Conservation (phyloP, 30 jellyfish, hydroid and myxozoan genomes). For the Phacellophora camtschatica region DNA sequence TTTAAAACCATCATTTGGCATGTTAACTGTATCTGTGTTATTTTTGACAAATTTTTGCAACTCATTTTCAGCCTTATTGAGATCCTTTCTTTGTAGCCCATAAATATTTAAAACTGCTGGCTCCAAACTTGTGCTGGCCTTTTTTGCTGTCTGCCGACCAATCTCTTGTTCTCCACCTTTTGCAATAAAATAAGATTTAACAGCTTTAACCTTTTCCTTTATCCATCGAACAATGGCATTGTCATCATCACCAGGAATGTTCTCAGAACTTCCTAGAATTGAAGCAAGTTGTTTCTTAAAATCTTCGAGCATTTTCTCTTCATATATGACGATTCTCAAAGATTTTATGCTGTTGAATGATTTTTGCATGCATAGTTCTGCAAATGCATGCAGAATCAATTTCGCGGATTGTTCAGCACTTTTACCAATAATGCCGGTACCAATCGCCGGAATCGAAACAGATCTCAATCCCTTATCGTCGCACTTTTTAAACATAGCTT, state of each 20-base stretch:
- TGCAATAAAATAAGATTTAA: background rate
- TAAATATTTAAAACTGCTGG: too few species aligned
- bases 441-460: slow-evolving; percentile 49
- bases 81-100: too few species aligned
- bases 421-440: slow-evolving; percentile 45
- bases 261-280: background rate
- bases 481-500: slow-evolving; percentile 6
- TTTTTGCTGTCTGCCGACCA: too few species aligned
- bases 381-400: slow-evolving; percentile 36
- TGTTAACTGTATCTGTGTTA: too few species aligned
- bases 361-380: background rate
- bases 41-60: too few species aligned
- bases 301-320: slow-evolving; percentile 10
- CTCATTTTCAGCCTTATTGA: too few species aligned
- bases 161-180: too few species aligned
- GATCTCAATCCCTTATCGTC: background rate
- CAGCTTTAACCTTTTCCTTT: background rate
- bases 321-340: slow-evolving; percentile 13
- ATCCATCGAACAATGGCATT: slow-evolving; percentile 1
- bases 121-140: too few species aligned
- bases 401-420: slow-evolving; percentile 24
- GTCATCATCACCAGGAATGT: background rate
- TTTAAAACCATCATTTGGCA: too few species aligned
- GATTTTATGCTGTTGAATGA: background rate
- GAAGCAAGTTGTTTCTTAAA: background rate